Conservation (phyloP, 1,140 invertebrate genomes). For the Achatina immaculata region DNA sequence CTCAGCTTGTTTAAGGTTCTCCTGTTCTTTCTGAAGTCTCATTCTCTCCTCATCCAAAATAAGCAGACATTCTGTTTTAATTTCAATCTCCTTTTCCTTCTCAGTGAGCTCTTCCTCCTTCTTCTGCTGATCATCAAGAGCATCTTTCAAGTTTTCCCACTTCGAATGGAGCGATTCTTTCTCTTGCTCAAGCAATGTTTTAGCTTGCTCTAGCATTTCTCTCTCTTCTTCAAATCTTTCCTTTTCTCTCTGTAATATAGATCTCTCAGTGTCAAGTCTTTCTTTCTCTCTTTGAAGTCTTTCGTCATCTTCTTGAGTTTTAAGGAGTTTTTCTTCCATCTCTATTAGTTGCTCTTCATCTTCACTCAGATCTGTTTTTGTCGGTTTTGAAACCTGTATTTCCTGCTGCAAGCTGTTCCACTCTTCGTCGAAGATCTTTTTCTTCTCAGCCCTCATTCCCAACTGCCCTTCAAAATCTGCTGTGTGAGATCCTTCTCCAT, state of each 20-base stretch:
- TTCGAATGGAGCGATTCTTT: no score
- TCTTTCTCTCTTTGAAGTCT: not conserved
- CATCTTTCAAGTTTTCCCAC: not conserved
- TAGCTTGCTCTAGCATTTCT: not conserved
- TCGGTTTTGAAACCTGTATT: not conserved
- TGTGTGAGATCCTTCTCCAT: not conserved
- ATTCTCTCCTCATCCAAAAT: not conserved
- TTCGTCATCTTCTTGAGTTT: not conserved
- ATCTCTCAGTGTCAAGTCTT: not conserved
- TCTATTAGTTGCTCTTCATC: not conserved
- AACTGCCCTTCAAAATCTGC: not conserved
- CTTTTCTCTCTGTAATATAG: not conserved
- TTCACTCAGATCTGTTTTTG: not conserved
- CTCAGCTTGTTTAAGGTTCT: not conserved
- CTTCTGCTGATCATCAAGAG: not conserved
- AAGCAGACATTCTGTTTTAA: not conserved
- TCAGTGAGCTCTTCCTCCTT: not conserved
- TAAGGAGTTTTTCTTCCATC: not conserved
- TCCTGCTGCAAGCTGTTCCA: not conserved
- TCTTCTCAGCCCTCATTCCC: not conserved
- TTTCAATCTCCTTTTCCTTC: no score
- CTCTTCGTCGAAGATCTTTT: not conserved
- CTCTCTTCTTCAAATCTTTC: not conserved
- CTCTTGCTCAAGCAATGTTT: no score
- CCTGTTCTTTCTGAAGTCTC: not conserved